Base-by-base conservation (phyloP, 1,140 invertebrate genomes). In the Drosophila azteca region DNA sequence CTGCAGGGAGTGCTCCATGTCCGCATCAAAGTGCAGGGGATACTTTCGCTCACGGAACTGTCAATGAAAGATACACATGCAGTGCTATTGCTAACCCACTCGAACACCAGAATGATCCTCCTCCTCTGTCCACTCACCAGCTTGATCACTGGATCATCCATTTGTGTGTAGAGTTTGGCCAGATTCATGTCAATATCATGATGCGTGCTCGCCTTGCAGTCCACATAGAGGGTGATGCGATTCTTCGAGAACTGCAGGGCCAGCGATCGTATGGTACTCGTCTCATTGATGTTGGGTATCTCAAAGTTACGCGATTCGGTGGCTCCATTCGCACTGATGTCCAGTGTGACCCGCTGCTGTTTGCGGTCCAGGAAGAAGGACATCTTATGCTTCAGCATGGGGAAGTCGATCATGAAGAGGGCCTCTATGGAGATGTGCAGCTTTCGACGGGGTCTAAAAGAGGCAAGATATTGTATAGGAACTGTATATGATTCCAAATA, bases 341-440 rank as follows among this genome's bases (percentile, higher is more conserved):
- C 91, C 22, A 92, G 57, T 0, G 91, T 93, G 93, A 95, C 93
- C 92, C 93, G 91, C 84, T 95, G 94, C 4, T 93, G 91, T 49
- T 92, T 92, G 74, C 95, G 92, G 83, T 96, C 95, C 48, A 96
- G 83, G 67, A 95, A 93, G 46, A 96, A 90, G 15, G 93, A 92
- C 78, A 96, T 94, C 83, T 95, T 95, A 24, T 95, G 93, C 71
- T 94, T 93, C 5, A 93, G 84, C 53, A 93, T 92, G 4, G 93
- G 93, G 81, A 95, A 95, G 67, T 95, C 94, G 2, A 95, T 92
- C 20, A 94, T 93, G 29, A 96, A 93, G 0, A 96, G 90, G 1
- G 94, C 95, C 70, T 96, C 95, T 31, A 93, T 87, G 1, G 91
- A 90, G 22, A 91, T 92, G 45, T 92, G 91, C 22, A 92, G 79